Evolutionary conservation across 2,797 vertebrate species (phyloP), one percentile per base, ranked within the genome.

Genomic region (Linurgus olivaceus): DNA sequence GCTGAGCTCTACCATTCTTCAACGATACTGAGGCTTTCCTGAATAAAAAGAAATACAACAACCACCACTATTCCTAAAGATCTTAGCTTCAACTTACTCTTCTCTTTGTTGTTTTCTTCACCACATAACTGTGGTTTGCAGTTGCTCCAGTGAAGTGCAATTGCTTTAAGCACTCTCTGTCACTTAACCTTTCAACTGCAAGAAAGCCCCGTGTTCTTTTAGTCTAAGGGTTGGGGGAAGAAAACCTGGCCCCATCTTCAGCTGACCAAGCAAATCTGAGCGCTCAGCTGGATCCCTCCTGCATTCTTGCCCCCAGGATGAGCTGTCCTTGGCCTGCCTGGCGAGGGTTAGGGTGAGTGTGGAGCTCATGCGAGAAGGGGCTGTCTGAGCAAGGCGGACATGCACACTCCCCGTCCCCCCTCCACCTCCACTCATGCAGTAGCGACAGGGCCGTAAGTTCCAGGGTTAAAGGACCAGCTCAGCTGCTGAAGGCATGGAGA

Each of bases 391-490:
- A 45, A 97, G 94, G 96, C 96, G 61, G 95, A 94, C 98, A 97
- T 84, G 91, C 94, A 91, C 85, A 72, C 96, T 62, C 80, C 88
- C 84, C 52, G 35, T n/a, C 72, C 67, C 92, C 81, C 90, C 88
- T 61, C 77, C 75, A 25, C 1, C 19, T 82, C 95, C 93, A 58
- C 44, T 63, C 98, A 98, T 98, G 98, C 98, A 97, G 77, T 67
- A 97, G 97, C 96, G 33, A 96, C 89, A 95, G 97, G 96, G 95
- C 93, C 13, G 1, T 58, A 84, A 81, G 90, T 75, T 93, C 95
- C 91, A 82, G 96, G 95, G 98, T 98, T 98, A 98, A 97, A 94
- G 93, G 78, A 88, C 88, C 97, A 98, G 97, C 97, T 93, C 84
- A 96, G 97, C 95, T 88, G 95, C 97, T 95, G 75, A 97, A 97